Base-by-base conservation (phyloP, 2,888 invertebrate species). In the Ophioninae sp. region DNA sequence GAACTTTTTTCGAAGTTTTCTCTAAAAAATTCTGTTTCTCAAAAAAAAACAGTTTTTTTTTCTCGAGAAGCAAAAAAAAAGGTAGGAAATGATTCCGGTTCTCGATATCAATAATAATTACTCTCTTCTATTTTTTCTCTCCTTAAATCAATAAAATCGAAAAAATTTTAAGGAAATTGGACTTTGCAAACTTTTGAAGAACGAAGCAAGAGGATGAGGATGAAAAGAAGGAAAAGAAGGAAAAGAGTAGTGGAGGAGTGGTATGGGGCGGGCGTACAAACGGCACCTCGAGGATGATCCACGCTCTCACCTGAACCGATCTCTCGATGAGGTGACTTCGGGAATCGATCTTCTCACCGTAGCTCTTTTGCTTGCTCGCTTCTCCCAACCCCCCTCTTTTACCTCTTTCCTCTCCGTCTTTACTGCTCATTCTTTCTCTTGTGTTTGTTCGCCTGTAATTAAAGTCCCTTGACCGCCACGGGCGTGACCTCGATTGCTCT, bases 311-410 rank as follows among this genome's bases (percentile, higher is more conserved):
- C 72, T 77, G 78, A n/a, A 75, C 65, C 80, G 80, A 83, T 83
- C 81, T 72, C 76, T 73, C 74, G 67, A 77, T 76, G 84, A 85
- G 76, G 81, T 84, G 83, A 79, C 82, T 83, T 84, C 69, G 78
- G 69, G 73, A 84, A 84, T 90, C 91, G 91, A 91, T 91, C 91
- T 90, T 91, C 90, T 81, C 79, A 65, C 63, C 72, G 72, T 39
- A 37, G 73, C 63, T 73, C 71, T 71, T 61, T 68, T 23, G 61
- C 61, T 68, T 39, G 59, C 90, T 88, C 86, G 88, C 85, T 58
- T 68, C 69, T 65, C 69, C 41, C 79, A 17, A 76, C 61, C 76
- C 63, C 69, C 65, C 69, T 58, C 79, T 65, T 73, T n/a, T 77
- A 58, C 77, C 68, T 76, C 68, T 76, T 74, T 71, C 63, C 76